Base-by-base conservation (phyloP, 2,888 invertebrate genomes). In the Exephanes ischioxanthus region DNA sequence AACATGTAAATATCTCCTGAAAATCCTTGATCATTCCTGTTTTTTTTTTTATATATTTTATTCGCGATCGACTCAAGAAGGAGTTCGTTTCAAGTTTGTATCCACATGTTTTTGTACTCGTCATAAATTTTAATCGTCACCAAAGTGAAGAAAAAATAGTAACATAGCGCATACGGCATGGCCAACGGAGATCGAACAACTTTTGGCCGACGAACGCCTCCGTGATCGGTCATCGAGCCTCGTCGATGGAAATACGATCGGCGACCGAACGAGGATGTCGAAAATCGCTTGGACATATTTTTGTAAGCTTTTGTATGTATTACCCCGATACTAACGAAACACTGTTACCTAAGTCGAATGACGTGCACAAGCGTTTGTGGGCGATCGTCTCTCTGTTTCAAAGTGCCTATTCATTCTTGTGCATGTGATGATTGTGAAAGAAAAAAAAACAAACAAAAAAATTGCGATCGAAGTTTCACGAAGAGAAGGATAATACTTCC, bases 291-390 rank as follows among this genome's bases (percentile, higher is more conserved):
- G 72, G 71, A 89, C 88, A 88, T 92, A 92, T 92, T 92, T 92
- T 92, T 91, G 79, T 92, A 92, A 90, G 87, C 86, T 90, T 91
- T 91, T 91, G 85, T 88, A 89, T 77, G 77, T 85, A 83, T 86
- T 88, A 48, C 16, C 70, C 70, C 72, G 33, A 76, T 63, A 84
- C 76, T 77, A 70, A 72, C 53, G 55, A 70, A 53, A 33, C 70
- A 80, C 71, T 75, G 83, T 83, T 79, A 79, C 53, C 41, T 68
- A 70, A 76, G n/a, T 76, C 67, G 19, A 66, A 51, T 70, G 61
- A 79, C 48, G 55, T 82, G 82, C 85, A 75, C 82, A 82, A 79
- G 77, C 70, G 75, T 72, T 22, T 71, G 53, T 63, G 55, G 68
- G 71, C 16, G 67, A 71, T 77, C 77, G 68, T 77, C 67, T 80